Percentiles rank a stretch among this genome's conserved stretches.
These are phyloP conservation scores for Alsophila aescularia DNA, from an alignment of 2,888 invertebrate genomes.

Conservation along the genomic window DNA sequence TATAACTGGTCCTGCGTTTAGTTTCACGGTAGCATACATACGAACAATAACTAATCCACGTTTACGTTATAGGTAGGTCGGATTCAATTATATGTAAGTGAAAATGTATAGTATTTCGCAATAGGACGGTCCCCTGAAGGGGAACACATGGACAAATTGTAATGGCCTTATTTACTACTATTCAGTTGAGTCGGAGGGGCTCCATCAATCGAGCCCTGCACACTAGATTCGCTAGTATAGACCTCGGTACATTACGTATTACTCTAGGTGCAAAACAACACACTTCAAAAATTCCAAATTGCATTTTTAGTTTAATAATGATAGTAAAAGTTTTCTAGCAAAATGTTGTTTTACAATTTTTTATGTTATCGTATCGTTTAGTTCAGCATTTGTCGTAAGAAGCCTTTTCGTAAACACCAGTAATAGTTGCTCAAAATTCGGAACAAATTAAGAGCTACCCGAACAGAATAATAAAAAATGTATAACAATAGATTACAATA, in stretches of 20 bases:
- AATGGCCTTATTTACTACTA: conserved; percentile 74
- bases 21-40: conserved; percentile 61
- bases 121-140: conserved; percentile 65
- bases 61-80: conserved; percentile 79
- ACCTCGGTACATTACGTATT: conserved; percentile 52
- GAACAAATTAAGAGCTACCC: conserved; percentile 25
- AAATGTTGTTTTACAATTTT: conserved; percentile 20
- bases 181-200: conserved; percentile 40
- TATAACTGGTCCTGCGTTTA: conserved; percentile 53
- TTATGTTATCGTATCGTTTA: neutral
- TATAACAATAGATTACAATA: conserved; percentile 16
- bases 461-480: conserved; percentile 35
- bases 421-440: conserved; percentile 35
- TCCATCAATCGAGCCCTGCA: conserved; percentile 26
- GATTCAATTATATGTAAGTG: conserved; percentile 81
- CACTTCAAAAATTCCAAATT: conserved; percentile 47
- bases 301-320: conserved; percentile 57
- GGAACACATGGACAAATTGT: conserved; percentile 53
- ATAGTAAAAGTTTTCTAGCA: conserved; percentile 25
- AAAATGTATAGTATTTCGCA: conserved; percentile 79
- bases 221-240: conserved; percentile 75
- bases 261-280: conserved; percentile 58
- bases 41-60: conserved; percentile 76
- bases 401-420: conserved; percentile 29
- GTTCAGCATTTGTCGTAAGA: conserved; percentile 27